phyloP scores from a whole-genome alignment of 2,113 vertebrate species.

The Glareola pratincola region DNA sequence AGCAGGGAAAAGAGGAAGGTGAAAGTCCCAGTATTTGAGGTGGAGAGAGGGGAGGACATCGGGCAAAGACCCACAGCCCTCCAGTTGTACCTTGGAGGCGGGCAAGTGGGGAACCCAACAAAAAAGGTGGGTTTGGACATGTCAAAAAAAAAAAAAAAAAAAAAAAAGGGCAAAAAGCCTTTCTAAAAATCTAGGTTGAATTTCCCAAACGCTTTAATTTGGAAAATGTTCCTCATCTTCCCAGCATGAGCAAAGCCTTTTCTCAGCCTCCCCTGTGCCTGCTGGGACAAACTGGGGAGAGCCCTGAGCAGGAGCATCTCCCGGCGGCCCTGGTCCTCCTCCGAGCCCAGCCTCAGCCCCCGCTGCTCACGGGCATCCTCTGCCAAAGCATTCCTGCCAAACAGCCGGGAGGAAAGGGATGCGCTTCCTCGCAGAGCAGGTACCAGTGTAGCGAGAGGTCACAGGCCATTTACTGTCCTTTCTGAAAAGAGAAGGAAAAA shows the following conservation, averaged over 20 bases:
- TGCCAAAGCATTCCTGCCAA: rapidly evolving
- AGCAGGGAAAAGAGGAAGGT: rapidly evolving
- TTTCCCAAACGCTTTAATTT: background rate
- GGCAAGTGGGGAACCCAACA: no score
- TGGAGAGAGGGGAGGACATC: no score
- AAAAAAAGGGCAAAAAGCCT: background rate
- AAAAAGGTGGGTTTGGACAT: background rate
- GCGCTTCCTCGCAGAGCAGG: background rate
- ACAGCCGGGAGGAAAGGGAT: no score
- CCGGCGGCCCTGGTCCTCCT: rapidly evolving
- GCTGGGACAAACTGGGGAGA: rapidly evolving
- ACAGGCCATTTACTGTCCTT: background rate
- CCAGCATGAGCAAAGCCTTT: background rate
- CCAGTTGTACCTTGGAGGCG: background rate
- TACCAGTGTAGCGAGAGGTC: background rate
- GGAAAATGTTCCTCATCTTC: background rate
- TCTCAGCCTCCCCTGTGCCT: background rate
- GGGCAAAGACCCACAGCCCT: background rate
- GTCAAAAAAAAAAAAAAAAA: background rate
- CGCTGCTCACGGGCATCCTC: rapidly evolving
- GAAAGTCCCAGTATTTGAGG: rapidly evolving
- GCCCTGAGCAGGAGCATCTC: background rate
- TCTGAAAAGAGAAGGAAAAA: background rate
- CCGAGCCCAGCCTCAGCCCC: rapidly evolving
- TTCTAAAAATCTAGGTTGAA: background rate